Evolutionary conservation across 2,113 vertebrate genomes (phyloP).

Genomic region (Cheirogaleus medius): DNA sequence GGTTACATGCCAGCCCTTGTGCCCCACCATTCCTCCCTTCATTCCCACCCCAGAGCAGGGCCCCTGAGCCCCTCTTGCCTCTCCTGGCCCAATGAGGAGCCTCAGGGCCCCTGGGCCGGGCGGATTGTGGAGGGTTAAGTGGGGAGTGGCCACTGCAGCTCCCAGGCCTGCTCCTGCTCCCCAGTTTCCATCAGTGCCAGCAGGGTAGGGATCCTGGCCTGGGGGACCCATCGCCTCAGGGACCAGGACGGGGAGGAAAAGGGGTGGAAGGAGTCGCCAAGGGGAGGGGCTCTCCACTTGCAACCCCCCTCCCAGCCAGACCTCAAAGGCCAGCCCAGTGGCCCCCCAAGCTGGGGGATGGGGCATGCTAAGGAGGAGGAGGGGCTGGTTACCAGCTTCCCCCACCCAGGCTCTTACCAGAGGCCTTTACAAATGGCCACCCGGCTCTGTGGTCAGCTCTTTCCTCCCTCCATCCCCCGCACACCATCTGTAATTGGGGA

Average conservation of each 20-base stretch:
- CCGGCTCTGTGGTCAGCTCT: neutral
- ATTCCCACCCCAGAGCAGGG: neutral
- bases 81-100: neutral
- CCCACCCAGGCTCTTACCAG: neutral
- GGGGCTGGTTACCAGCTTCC: neutral
- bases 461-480: neutral
- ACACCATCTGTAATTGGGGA: neutral
- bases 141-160: accelerated
- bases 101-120: neutral
- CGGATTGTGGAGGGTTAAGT: neutral
- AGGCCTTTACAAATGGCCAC: neutral
- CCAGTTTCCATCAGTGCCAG: neutral
- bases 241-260: accelerated
- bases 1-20: too few species aligned
- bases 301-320: neutral
- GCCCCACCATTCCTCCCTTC: neutral
- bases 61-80: neutral
- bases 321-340: neutral
- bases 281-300: neutral
- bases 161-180: neutral
- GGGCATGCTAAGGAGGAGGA: neutral
- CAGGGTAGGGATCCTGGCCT: neutral
- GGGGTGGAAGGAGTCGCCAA: neutral
- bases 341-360: neutral
- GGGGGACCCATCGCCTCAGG: neutral